phyloP scores from a whole-genome alignment of 1,140 invertebrate species.

The Ruditapes philippinarum region DNA sequence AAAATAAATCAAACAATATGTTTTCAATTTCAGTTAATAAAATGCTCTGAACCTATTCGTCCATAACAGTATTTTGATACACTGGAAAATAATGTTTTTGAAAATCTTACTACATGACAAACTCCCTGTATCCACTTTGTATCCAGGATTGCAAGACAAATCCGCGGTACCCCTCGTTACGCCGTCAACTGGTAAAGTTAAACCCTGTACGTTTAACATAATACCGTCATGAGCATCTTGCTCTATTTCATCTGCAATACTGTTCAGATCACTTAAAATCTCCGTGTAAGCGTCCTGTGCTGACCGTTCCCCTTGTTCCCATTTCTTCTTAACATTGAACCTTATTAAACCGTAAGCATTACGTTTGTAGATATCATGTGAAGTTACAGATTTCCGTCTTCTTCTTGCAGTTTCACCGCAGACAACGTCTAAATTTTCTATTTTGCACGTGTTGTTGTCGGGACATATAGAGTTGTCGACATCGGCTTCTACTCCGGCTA shows the following conservation, averaged over 20 bases:
- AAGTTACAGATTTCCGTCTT: neutral
- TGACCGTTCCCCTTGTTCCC: neutral
- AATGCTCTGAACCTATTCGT: no score
- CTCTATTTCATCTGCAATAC: neutral
- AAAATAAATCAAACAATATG: no score
- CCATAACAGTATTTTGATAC: no score
- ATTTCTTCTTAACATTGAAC: neutral
- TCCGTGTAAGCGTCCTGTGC: neutral
- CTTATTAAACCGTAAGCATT: neutral
- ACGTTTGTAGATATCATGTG: neutral
- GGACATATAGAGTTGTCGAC: conserved; percentile 38
- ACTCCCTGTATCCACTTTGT: neutral
- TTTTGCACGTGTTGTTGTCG: neutral
- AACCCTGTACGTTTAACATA: neutral
- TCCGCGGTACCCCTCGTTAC: neutral
- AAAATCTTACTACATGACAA: neutral
- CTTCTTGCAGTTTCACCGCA: neutral
- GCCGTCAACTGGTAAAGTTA: neutral
- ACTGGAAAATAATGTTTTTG: no score
- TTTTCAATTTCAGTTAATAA: no score
- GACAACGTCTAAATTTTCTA: conserved; percentile 15
- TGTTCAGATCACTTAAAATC: neutral
- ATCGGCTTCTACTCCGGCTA: conserved; percentile 6
- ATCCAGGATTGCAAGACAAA: neutral
- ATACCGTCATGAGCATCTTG: neutral